Evolutionary conservation across 2,797 vertebrate species (phyloP).

Genomic region (Xenopus petersii): DNA sequence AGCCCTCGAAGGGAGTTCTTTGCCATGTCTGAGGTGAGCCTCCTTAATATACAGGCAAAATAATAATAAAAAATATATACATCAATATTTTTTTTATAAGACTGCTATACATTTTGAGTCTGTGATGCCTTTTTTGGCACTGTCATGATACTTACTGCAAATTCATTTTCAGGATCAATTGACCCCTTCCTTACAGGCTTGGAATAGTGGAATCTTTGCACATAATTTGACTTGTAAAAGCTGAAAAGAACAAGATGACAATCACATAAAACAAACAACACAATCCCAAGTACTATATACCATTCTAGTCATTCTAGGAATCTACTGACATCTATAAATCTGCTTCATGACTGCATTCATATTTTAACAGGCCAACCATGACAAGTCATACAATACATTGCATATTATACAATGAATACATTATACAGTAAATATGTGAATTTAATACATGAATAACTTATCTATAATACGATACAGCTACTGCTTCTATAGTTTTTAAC

Average conservation of each 20-base stretch:
- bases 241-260: slow-evolving; percentile 61
- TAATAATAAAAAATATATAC: too few relatives aligned
- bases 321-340: slow-evolving; percentile 18
- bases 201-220: slow-evolving; percentile 93
- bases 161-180: slow-evolving; percentile 93
- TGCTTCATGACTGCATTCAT: background rate
- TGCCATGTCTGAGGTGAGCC: too few relatives aligned
- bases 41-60: too few relatives aligned
- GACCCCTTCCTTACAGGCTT: slow-evolving; percentile 88
- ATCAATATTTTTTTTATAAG: too few relatives aligned
- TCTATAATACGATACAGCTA: too few relatives aligned
- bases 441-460: too few relatives aligned
- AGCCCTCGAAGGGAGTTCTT: too few relatives aligned
- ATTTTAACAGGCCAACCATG: slow-evolving; percentile 16
- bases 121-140: too few relatives aligned
- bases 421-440: too few relatives aligned
- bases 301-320: slow-evolving; percentile 10
- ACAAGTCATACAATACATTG: background rate
- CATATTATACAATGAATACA: too few relatives aligned
- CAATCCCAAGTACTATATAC: background rate
- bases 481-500: too few relatives aligned
- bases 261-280: slow-evolving; percentile 19
- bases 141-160: slow-evolving; percentile 78
- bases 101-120: too few relatives aligned
- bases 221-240: slow-evolving; percentile 97